These are phyloP conservation scores for Metridium senile DNA, from an alignment of 92 coral and sea anemone genomes.

Conservation along the genomic window DNA sequence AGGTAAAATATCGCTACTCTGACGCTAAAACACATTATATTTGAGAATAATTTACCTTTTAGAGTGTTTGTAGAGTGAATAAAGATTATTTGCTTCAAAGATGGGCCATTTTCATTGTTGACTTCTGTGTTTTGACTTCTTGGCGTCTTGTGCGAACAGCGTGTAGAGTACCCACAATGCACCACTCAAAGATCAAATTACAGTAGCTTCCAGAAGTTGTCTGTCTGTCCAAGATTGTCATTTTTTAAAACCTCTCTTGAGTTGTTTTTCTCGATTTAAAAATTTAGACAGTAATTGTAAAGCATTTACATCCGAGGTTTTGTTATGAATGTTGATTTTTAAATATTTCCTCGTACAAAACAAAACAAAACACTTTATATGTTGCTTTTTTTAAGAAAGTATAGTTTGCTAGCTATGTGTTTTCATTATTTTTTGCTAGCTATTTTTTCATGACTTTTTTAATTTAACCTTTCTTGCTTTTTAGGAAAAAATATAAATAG, in stretches of 20 bases:
- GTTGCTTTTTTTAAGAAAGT: too few relatives aligned
- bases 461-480: too few relatives aligned
- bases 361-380: too few relatives aligned
- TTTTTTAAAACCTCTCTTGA: too few relatives aligned
- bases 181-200: slow-evolving; percentile 3
- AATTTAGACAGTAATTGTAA: too few relatives aligned
- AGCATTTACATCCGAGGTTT: too few relatives aligned
- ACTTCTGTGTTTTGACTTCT: slow-evolving; percentile 48
- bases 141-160: slow-evolving; percentile 36
- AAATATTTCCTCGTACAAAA: too few relatives aligned
- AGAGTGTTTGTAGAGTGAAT: neutral
- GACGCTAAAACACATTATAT: neutral
- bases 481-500: neutral
- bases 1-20: neutral
- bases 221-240: slow-evolving; percentile 24
- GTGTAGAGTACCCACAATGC: slow-evolving; percentile 43
- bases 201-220: neutral
- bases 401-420: too few relatives aligned
- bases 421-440: too few relatives aligned
- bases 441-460: too few relatives aligned
- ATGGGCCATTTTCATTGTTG: slow-evolving; percentile 3
- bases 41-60: slow-evolving; percentile 10
- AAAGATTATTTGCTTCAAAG: neutral
- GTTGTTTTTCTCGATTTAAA: too few relatives aligned
- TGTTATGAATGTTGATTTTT: too few relatives aligned